Percentiles rank a stretch among this genome's conserved stretches.
These are phyloP conservation scores for Riparia riparia DNA, from an alignment of 2,113 vertebrate genomes.

Conservation along the genomic window DNA sequence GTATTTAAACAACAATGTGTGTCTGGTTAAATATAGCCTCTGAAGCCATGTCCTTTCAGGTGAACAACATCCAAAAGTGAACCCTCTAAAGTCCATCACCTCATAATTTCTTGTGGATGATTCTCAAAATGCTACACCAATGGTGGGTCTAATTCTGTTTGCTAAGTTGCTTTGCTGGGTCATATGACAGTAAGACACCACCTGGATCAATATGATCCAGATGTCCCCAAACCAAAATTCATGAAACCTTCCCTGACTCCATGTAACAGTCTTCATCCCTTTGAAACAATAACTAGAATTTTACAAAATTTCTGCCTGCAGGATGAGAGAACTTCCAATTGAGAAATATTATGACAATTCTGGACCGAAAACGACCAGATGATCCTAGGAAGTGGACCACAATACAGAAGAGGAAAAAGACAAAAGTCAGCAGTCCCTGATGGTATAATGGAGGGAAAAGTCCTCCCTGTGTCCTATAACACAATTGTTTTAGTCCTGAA, in stretches of 20 bases:
- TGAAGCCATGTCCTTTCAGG: neutral
- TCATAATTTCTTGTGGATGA: neutral
- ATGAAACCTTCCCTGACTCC: neutral
- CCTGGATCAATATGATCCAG: neutral
- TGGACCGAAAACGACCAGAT: neutral
- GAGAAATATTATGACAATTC: neutral
- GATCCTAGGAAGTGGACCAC: neutral
- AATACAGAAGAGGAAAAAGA: neutral
- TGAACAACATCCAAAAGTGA: neutral
- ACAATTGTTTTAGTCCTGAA: neutral
- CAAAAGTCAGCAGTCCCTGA: neutral
- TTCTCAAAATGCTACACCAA: neutral
- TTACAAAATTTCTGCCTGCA: neutral
- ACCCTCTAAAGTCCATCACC: neutral
- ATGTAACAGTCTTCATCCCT: neutral
- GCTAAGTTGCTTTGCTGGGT: neutral
- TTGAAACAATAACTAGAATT: neutral
- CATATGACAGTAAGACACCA: neutral
- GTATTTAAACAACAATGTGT: neutral
- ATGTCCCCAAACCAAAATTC: neutral
- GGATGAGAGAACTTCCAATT: neutral
- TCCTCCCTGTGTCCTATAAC: neutral
- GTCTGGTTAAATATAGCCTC: neutral
- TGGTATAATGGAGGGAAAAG: accelerated
- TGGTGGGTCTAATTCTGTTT: neutral